These are phyloP conservation scores for Trachythela sp. DNA, from an alignment of 64 coral and sea anemone genomes.

Conservation along the genomic window DNA sequence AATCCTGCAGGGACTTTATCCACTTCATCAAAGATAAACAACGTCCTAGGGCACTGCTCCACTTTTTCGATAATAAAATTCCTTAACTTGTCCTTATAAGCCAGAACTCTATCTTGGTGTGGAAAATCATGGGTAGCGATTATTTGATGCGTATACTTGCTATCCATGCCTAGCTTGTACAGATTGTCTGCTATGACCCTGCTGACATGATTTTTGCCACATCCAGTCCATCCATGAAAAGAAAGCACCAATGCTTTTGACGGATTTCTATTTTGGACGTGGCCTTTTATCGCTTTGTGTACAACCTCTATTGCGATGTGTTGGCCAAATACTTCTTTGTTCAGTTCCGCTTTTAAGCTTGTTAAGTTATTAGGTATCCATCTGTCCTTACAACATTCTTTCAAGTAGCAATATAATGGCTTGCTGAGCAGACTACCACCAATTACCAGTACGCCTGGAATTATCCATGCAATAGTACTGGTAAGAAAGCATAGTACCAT, in stretches of 20 bases:
- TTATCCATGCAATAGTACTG: background rate
- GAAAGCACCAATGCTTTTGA: slow-evolving; percentile 77
- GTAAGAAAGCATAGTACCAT: background rate
- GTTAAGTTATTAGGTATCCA: slow-evolving; percentile 68
- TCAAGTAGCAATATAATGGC: slow-evolving; percentile 19
- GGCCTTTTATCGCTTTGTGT: slow-evolving; percentile 62
- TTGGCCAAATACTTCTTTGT: slow-evolving; percentile 72
- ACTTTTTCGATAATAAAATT: slow-evolving; percentile 44
- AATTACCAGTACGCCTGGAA: background rate
- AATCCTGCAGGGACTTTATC: slow-evolving; percentile 73
- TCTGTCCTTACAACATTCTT: slow-evolving; percentile 63
- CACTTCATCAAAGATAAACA: slow-evolving; percentile 95
- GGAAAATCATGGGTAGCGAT: slow-evolving; percentile 86
- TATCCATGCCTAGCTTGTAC: slow-evolving; percentile 61
- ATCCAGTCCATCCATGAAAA: slow-evolving; percentile 90
- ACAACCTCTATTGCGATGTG: slow-evolving; percentile 70
- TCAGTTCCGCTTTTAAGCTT: slow-evolving; percentile 50
- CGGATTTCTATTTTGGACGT: slow-evolving; percentile 59
- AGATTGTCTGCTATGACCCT: slow-evolving; percentile 75
- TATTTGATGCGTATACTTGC: slow-evolving; percentile 56
- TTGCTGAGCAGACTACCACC: background rate
- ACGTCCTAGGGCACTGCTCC: slow-evolving; percentile 40
- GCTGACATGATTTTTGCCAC: slow-evolving; percentile 80
- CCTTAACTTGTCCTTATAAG: slow-evolving; percentile 52
- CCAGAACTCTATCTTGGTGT: slow-evolving; percentile 35